Conservation (phyloP, 1,140 invertebrate species). For the Drosophila orena region DNA sequence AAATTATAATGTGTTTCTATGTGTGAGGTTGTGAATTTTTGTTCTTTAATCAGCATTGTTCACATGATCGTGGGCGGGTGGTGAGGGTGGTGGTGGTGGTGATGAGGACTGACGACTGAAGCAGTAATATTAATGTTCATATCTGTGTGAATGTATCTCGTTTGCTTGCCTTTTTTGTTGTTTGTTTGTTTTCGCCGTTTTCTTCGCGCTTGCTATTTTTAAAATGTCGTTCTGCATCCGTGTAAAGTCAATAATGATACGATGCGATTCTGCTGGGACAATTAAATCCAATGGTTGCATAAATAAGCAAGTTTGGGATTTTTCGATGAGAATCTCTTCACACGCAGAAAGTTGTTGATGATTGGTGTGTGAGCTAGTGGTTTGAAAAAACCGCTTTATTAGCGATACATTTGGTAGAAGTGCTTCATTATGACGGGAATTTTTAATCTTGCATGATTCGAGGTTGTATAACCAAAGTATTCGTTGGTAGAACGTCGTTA, state of each 20-base stretch:
- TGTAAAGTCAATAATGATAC: slow-evolving; percentile 23
- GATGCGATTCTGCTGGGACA: slow-evolving; percentile 12
- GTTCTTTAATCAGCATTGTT: slow-evolving; percentile 50
- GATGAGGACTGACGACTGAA: slow-evolving; percentile 22
- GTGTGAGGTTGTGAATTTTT: slow-evolving; percentile 42
- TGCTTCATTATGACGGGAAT: not conserved
- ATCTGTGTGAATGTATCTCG: slow-evolving; percentile 40
- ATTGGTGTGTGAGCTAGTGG: slow-evolving; percentile 1
- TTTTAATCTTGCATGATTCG: not conserved
- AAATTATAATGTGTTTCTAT: slow-evolving; percentile 54
- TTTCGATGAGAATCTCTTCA: slow-evolving; percentile 32
- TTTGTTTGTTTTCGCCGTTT: slow-evolving; percentile 20
- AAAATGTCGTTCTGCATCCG: slow-evolving; percentile 35
- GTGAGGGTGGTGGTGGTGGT: not conserved
- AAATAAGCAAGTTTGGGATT: slow-evolving; percentile 50
- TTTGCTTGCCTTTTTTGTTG: slow-evolving; percentile 2
- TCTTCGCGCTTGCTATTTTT: slow-evolving; percentile 35
- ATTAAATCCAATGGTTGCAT: slow-evolving; percentile 42
- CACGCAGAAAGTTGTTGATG: slow-evolving; percentile 4
- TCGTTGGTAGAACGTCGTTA: not conserved
- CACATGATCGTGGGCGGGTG: not conserved
- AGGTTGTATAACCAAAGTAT: not conserved
- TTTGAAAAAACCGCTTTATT: slow-evolving; percentile 19
- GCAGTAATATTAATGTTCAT: slow-evolving; percentile 56
- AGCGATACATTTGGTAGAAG: not conserved